Evolutionary conservation across 2,797 vertebrate genomes (phyloP).

Genomic region (Falco cherrug): DNA sequence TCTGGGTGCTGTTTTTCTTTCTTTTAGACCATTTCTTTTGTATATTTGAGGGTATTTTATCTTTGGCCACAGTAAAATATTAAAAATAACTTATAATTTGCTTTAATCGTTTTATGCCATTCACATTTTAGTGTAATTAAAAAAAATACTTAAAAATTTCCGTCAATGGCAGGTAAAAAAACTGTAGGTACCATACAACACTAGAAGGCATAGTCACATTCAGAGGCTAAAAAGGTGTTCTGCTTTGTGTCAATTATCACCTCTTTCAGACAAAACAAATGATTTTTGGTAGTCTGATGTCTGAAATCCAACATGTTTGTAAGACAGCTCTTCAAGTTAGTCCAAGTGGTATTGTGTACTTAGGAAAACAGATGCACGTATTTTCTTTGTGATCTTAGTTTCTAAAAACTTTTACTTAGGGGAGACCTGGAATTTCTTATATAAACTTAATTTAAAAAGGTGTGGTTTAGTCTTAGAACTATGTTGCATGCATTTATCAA

Average conservation of each 20-base stretch:
- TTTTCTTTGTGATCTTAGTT: background rate
- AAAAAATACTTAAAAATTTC: background rate
- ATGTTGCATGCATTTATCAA: background rate
- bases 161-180: background rate
- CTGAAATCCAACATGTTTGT: background rate
- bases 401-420: background rate
- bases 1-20: background rate
- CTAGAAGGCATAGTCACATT: background rate
- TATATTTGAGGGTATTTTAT: background rate
- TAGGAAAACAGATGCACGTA: background rate
- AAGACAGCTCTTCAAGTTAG: background rate
- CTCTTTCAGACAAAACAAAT: background rate
- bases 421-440: background rate
- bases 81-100: background rate
- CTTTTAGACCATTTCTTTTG: background rate
- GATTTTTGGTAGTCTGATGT: background rate
- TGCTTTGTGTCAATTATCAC: background rate
- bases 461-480: background rate
- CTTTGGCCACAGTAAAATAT: background rate
- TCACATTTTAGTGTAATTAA: background rate
- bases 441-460: background rate
- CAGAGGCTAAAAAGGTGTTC: background rate
- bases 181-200: background rate
- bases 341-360: background rate
- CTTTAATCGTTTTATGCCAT: background rate